These are phyloP conservation scores for Pachypeltis micranthus DNA, from an alignment of 1,140 invertebrate genomes.

Conservation along the genomic window DNA sequence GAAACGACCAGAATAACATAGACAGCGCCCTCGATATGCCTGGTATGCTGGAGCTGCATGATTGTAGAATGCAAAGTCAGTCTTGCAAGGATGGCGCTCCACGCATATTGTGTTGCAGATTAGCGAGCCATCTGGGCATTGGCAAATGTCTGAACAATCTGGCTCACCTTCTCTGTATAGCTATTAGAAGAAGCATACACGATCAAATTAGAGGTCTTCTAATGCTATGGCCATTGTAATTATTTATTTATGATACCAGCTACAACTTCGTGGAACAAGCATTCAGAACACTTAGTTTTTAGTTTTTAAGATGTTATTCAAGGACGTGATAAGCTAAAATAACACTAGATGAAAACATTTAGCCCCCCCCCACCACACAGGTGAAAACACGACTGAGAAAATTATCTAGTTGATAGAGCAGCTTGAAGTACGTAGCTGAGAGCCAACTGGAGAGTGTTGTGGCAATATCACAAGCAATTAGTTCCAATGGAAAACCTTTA, in stretches of 20 bases:
- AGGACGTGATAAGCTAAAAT: too few species aligned
- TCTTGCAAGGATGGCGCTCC: constrained; percentile 67
- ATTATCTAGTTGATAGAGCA: too few species aligned
- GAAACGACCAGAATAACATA: constrained; percentile 80
- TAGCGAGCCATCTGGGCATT: constrained; percentile 61
- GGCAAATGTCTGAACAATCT: constrained; percentile 68
- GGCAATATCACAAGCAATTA: too few species aligned
- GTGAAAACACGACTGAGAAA: too few species aligned
- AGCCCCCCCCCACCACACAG: too few species aligned
- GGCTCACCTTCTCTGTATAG: constrained; percentile 74
- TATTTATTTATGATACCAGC: too few species aligned
- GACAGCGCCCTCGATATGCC: constrained; percentile 71
- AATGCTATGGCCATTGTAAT: too few species aligned
- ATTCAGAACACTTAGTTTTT: neutral
- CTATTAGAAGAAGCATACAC: too few species aligned
- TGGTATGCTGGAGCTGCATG: constrained; percentile 79
- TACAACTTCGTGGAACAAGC: neutral
- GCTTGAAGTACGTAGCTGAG: too few species aligned
- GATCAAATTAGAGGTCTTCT: constrained; percentile 23
- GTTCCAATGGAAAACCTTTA: too few species aligned
- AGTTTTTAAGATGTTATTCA: neutral
- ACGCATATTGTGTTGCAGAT: constrained; percentile 77
- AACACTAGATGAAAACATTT: too few species aligned
- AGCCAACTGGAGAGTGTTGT: too few species aligned
- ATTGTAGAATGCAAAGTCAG: constrained; percentile 74